Percentiles rank a stretch among this genome's conserved stretches.
phyloP scores from a whole-genome alignment of 1,140 invertebrate genomes.

The Thaumatotibia leucotreta region DNA sequence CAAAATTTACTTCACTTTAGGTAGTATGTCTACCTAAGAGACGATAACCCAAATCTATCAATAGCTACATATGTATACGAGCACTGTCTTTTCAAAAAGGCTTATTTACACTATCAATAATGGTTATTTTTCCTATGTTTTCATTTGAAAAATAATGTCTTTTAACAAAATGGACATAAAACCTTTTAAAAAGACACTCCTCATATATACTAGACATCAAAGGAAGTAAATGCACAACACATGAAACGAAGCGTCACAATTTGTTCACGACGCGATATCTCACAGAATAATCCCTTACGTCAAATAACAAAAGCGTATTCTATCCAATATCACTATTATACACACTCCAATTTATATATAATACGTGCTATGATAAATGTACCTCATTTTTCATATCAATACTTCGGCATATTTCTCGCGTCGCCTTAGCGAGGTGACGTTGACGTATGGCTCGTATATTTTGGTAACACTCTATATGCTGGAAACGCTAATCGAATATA shows the following conservation, averaged over 20 bases:
- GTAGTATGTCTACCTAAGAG: too few species aligned
- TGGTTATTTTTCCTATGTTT: too few species aligned
- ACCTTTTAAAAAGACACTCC: too few species aligned
- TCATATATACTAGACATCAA: too few species aligned
- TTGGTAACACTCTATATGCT: conserved; percentile 20
- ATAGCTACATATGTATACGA: too few species aligned
- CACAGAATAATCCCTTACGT: conserved; percentile 4
- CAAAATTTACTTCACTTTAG: too few species aligned
- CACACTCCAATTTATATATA: conserved; percentile 16
- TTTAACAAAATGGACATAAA: too few species aligned
- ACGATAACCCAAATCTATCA: too few species aligned
- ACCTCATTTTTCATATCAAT: conserved; percentile 18
- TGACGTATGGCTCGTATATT: conserved; percentile 27
- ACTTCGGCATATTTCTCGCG: conserved; percentile 14
- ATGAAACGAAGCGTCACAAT: background rate
- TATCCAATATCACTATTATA: conserved; percentile 11
- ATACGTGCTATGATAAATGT: conserved; percentile 15
- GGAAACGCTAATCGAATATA: conserved; percentile 29
- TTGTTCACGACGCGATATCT: background rate
- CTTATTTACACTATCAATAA: too few species aligned
- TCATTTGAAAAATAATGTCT: too few species aligned
- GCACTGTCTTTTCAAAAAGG: too few species aligned
- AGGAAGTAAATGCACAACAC: background rate
- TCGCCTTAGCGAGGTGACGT: conserved; percentile 16
- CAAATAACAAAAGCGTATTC: conserved; percentile 4